Percentiles rank a stretch among this genome's conserved stretches.
Evolutionary conservation across 2,888 invertebrate species (phyloP).

Genomic region (Polymixis flavicincta): DNA sequence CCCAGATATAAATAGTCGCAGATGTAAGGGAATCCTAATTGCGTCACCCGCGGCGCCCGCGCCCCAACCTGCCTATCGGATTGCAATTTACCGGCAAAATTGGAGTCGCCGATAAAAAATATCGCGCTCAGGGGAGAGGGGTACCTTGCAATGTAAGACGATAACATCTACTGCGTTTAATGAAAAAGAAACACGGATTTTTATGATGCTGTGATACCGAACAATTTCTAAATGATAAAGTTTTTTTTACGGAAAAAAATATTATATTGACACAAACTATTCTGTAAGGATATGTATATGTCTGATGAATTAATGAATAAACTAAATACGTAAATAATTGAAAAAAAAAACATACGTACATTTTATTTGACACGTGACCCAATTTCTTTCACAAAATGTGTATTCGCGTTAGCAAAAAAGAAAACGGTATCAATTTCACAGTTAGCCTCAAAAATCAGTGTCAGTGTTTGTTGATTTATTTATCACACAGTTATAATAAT

Average conservation of each 20-base stretch:
- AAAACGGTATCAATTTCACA: conserved; percentile 23
- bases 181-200: conserved; percentile 38
- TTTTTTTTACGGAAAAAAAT: not conserved
- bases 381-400: conserved; percentile 1
- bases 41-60: conserved; percentile 56
- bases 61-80: conserved; percentile 82
- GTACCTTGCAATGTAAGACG: conserved; percentile 54
- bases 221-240: not conserved
- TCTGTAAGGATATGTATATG: too few relatives aligned
- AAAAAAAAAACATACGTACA: not conserved
- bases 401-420: conserved; percentile 8
- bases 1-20: conserved; percentile 59
- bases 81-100: conserved; percentile 84
- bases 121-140: conserved; percentile 77
- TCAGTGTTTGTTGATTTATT: conserved; percentile 39
- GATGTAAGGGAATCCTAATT: conserved; percentile 67
- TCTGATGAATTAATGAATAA: not conserved
- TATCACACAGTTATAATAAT: conserved; percentile 53
- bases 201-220: conserved; percentile 20
- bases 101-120: conserved; percentile 81
- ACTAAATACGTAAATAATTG: not conserved
- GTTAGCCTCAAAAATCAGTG: conserved; percentile 35
- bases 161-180: conserved; percentile 45
- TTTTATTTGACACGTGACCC: conserved; percentile 3
- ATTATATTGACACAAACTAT: too few relatives aligned